These are phyloP conservation scores for Squalus acanthias DNA, from an alignment of 2,797 vertebrate species.

Conservation along the genomic window DNA sequence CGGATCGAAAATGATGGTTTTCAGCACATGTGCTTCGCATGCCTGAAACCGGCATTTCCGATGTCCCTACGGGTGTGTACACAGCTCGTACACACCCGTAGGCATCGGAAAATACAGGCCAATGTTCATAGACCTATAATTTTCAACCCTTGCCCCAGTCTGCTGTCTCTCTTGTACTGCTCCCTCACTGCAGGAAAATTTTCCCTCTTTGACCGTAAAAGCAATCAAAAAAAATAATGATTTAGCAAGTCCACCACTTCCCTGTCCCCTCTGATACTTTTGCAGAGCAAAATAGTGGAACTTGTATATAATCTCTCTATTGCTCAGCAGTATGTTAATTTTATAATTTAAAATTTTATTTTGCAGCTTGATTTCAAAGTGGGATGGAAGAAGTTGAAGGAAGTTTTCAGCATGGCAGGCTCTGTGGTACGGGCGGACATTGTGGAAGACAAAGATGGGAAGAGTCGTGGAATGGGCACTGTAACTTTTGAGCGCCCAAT, in stretches of 20 bases:
- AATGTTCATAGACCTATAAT: background rate
- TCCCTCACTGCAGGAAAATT: background rate
- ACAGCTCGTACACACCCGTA: no score
- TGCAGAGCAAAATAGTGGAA: background rate
- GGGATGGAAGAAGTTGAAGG: conserved; percentile 97
- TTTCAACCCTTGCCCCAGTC: background rate
- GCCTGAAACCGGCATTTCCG: no score
- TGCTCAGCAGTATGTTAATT: background rate
- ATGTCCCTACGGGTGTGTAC: no score
- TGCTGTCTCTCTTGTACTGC: background rate
- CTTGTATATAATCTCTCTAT: background rate
- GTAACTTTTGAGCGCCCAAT: conserved; percentile 94
- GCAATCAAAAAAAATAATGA: background rate
- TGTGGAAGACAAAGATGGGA: conserved; percentile 93
- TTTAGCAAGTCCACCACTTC: background rate
- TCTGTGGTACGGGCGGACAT: conserved; percentile 84
- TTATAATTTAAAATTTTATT: conserved; percentile 28
- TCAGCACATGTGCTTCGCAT: no score
- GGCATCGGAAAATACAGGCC: no score
- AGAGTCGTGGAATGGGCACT: conserved; percentile 91
- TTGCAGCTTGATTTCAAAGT: conserved; percentile 94
- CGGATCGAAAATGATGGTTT: no score
- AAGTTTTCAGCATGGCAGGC: conserved; percentile 93
- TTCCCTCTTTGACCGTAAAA: background rate
- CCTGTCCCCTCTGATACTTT: no score